These are phyloP conservation scores for Nowickia ferox DNA, from an alignment of 2,888 invertebrate genomes.

Conservation along the genomic window DNA sequence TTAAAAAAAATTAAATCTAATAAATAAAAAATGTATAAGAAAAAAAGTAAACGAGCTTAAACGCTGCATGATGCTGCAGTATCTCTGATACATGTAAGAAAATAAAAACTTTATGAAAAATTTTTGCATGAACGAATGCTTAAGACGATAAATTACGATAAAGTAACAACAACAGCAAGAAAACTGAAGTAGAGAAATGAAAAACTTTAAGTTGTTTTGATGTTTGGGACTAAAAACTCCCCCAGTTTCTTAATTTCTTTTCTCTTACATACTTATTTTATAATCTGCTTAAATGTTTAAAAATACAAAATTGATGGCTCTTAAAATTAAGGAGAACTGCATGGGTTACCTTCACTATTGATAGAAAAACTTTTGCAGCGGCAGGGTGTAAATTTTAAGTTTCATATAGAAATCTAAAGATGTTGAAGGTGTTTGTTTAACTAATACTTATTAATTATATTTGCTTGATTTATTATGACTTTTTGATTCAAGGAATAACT, in stretches of 20 bases:
- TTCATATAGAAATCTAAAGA: background rate
- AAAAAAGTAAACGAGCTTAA: constrained; percentile 3
- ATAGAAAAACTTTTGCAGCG: constrained; percentile 32
- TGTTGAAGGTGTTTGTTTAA: constrained; percentile 3
- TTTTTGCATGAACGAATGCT: constrained; percentile 35
- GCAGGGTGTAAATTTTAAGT: background rate
- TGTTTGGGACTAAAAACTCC: constrained; percentile 43
- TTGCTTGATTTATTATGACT: no score
- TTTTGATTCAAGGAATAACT: no score
- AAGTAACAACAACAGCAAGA: background rate
- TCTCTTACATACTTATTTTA: constrained; percentile 20
- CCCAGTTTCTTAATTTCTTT: background rate
- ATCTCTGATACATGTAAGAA: background rate
- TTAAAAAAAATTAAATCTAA: background rate
- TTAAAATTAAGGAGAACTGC: constrained; percentile 20
- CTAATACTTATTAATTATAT: background rate
- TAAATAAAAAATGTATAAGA: background rate
- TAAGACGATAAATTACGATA: constrained; percentile 41
- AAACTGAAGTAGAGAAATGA: background rate
- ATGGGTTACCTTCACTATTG: constrained; percentile 34
- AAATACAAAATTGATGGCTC: constrained; percentile 34
- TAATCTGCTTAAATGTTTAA: constrained; percentile 8
- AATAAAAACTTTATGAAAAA: constrained; percentile 22
- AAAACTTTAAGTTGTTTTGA: constrained; percentile 25
- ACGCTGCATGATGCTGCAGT: constrained; percentile 26